Base-by-base conservation (phyloP, 2,113 vertebrate genomes). In the Brachyhypopomus occidentalis region DNA sequence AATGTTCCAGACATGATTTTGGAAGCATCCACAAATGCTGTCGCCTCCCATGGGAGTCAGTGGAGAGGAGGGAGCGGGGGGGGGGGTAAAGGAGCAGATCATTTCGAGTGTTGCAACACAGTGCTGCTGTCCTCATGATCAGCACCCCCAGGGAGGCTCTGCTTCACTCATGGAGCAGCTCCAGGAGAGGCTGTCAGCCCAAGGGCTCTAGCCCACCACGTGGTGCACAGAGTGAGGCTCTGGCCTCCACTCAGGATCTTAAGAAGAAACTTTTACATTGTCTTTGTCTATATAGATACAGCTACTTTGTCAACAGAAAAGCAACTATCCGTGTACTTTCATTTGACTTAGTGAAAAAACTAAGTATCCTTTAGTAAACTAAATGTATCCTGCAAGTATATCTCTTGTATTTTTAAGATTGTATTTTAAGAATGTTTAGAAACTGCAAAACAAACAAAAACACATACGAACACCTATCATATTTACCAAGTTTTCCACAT, bases 31-130 rank as follows among this genome's bases (percentile, higher is more conserved):
- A 52, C 9, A 52, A 14, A 52, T 17, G 36, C 20, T 82, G 30
- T 72, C 4, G 38, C 45, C 41, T 45, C 41, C 41, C 9, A 8
- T 45, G 41, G 41, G 41, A 45, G 41, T 6, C 41, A 45, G 9
- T 8, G 45, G 45, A 52, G 45, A 52, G 12, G 45, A 52, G 45
- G 1, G 45, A 14, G 2, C 6, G 2, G 2, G 8, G 12, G 12
- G 12, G 45, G 45, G 45, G 12, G 45, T 8, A 60, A 30, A 20
- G 60, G 64, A 70, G 58, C 74, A 62, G 75, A 77, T 82, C 77
- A 56, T 58, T 55, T 58, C 23, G 75, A 72, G 58, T 81, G 70
- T 81, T 84, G 83, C 64, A 81, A 77, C 58, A 77, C 66, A 64
- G 22, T 36, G 74, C 66, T 76, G 58, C 25, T 80, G 66, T 82